Base-by-base conservation (phyloP, 2,888 invertebrate species). In the Luperina nickerlii region DNA sequence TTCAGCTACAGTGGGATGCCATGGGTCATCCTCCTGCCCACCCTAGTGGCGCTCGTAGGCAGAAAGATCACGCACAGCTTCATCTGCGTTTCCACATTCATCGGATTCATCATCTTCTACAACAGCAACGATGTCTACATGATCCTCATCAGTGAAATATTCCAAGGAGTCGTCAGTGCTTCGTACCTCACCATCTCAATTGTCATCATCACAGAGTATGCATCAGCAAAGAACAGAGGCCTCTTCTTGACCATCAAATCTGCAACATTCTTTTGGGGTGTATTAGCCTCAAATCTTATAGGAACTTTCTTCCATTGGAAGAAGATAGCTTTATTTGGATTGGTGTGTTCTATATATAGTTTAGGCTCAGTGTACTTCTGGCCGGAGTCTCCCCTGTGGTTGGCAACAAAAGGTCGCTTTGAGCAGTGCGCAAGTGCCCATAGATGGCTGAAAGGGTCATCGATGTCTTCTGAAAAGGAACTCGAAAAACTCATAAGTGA, bases 331-430 rank as follows among this genome's bases (percentile, higher is more conserved):
- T 0, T 92, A 8, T 3, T 88, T 4, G 89, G 90, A 1, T 76
- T 92, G 0, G 0, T 87, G 0, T 87, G 87, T 48, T 78, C 85
- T 38, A 5, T 83, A 3, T 91, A 90, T 48, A 80, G 71, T 13
- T 63, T 90, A 13, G 38, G 68, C 0, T 84, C 87, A 2, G 45
- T 89, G 13, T 51, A 88, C 7, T 74, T 90, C 13, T 90, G 90
- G 89, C 91, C 93, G 0, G 93, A 93, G 63, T 92, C 93, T 1
- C 93, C 93, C 0, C 79, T 86, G 6, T 91, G 91, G 90, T 66
- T 91, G 38, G 89, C 86, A 9, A 74, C 32, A 15, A 74, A 82
- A 77, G 70, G 78, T 1, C 76, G 74, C 20, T 78, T 76, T 62
- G 84, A 86, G 1, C n/a, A 84, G 27, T 88, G 89, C 24, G 66